phyloP scores from a whole-genome alignment of 2,888 invertebrate species.

The Cryptocheilus praepositus region DNA sequence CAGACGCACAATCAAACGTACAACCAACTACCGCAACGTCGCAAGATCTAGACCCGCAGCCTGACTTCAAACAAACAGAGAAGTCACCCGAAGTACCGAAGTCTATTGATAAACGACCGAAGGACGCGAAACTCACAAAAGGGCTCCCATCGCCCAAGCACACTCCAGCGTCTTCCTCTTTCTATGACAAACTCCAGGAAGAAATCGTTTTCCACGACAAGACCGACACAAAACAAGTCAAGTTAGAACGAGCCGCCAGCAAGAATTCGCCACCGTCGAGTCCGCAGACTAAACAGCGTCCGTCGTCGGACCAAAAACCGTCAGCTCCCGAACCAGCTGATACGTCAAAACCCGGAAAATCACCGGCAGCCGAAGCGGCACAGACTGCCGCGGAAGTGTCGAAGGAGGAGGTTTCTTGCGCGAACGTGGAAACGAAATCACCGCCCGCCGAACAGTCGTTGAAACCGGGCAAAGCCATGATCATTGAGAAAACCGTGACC shows the following conservation, averaged over 20 bases:
- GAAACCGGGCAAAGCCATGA: constrained; percentile 47
- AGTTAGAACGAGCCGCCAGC: no score
- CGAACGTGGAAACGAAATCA: no score
- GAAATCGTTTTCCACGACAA: constrained; percentile 26
- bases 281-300: not conserved
- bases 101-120: not conserved
- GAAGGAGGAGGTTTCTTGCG: constrained; percentile 16
- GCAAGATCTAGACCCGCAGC: not conserved
- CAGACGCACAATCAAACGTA: not conserved
- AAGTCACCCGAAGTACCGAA: not conserved
- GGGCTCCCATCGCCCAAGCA: constrained; percentile 34
- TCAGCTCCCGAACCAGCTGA: not conserved
- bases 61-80: not conserved
- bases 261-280: not conserved
- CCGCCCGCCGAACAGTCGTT: not conserved
- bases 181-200: constrained; percentile 31
- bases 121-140: constrained; percentile 5
- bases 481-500: constrained; percentile 52
- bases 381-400: not conserved
- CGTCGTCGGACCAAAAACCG: not conserved
- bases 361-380: not conserved
- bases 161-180: constrained; percentile 2
- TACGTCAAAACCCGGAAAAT: no score
- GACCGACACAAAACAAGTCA: not conserved
- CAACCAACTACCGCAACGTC: not conserved